A percentile compares a stretch with the other conserved stretches of the same genome.
phyloP scores from a whole-genome alignment of 2,113 vertebrate species.

The Herpetotheres cachinnans region DNA sequence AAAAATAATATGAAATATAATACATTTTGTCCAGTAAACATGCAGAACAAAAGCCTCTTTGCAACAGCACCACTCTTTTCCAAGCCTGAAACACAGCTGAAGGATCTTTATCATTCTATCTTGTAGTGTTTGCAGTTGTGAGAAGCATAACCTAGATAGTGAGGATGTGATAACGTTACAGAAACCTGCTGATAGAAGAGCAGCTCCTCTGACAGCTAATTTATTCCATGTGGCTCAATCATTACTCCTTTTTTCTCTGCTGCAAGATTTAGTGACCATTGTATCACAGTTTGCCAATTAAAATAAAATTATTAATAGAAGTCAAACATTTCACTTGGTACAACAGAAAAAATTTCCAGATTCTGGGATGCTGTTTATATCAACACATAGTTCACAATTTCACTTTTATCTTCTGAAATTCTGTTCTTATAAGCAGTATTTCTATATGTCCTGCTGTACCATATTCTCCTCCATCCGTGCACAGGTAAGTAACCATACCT shows the following conservation, averaged over 20 bases:
- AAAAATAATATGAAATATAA: neutral
- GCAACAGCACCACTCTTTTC: neutral
- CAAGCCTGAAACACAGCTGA: slow-evolving; percentile 37
- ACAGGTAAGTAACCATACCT: neutral
- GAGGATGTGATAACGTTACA: slow-evolving; percentile 61
- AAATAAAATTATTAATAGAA: neutral
- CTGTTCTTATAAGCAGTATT: neutral
- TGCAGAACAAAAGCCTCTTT: slow-evolving; percentile 9
- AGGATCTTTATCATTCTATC: slow-evolving; percentile 45
- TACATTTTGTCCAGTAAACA: slow-evolving; percentile 27
- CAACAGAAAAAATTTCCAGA: neutral
- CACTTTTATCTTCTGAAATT: neutral
- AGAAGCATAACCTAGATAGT: slow-evolving; percentile 60
- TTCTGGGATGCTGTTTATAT: neutral
- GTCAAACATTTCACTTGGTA: neutral
- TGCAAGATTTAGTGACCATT: slow-evolving; percentile 14
- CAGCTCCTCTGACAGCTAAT: slow-evolving; percentile 56
- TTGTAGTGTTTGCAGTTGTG: slow-evolving; percentile 46
- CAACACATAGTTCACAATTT: neutral
- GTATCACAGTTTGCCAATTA: slow-evolving; percentile 1
- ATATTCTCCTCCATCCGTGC: neutral
- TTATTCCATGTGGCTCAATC: slow-evolving; percentile 35
- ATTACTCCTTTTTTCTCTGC: slow-evolving; percentile 38
- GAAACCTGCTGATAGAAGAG: slow-evolving; percentile 56
- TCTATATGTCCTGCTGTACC: neutral